These are phyloP conservation scores for Crioceris asparagi DNA, from an alignment of 2,888 invertebrate genomes.

Conservation along the genomic window DNA sequence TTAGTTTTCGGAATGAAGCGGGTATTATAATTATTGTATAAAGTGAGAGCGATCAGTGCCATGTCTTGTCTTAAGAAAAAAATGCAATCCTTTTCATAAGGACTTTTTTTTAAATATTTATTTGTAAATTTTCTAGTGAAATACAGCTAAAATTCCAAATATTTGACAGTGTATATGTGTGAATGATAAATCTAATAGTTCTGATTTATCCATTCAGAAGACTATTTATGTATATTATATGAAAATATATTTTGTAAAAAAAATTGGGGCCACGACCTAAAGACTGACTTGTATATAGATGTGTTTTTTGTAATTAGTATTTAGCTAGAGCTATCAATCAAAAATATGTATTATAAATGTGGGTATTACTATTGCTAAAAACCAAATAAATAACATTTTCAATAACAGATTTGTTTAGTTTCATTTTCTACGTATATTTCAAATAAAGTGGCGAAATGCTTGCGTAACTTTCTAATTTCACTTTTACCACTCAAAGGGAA, in stretches of 20 bases:
- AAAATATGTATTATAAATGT: constrained; percentile 18
- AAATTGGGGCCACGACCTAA: constrained; percentile 26
- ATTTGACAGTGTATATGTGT: too few relatives aligned
- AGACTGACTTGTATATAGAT: constrained; percentile 28
- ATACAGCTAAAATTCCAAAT: constrained; percentile 14
- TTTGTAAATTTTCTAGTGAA: constrained; percentile 9
- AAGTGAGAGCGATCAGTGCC: constrained; percentile 6
- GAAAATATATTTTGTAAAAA: constrained; percentile 8
- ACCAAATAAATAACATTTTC: constrained; percentile 12
- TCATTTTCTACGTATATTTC: too few relatives aligned
- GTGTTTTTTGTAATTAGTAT: constrained; percentile 15
- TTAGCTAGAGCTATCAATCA: constrained; percentile 20
- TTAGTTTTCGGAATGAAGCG: constrained; percentile 12
- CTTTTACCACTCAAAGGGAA: too few relatives aligned
- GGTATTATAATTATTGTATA: constrained; percentile 5
- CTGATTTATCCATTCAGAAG: too few relatives aligned
- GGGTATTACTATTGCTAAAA: constrained; percentile 10
- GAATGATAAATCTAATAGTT: too few relatives aligned
- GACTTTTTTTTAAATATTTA: constrained; percentile 6
- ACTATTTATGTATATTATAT: too few relatives aligned
- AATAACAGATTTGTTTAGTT: too few relatives aligned
- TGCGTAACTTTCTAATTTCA: too few relatives aligned
- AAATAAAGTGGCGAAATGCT: too few relatives aligned
- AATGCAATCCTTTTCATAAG: constrained; percentile 6
- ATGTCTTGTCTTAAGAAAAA: constrained; percentile 5